Conservation (phyloP, 1,140 invertebrate genomes). For the Leptinotarsa defecta region DNA sequence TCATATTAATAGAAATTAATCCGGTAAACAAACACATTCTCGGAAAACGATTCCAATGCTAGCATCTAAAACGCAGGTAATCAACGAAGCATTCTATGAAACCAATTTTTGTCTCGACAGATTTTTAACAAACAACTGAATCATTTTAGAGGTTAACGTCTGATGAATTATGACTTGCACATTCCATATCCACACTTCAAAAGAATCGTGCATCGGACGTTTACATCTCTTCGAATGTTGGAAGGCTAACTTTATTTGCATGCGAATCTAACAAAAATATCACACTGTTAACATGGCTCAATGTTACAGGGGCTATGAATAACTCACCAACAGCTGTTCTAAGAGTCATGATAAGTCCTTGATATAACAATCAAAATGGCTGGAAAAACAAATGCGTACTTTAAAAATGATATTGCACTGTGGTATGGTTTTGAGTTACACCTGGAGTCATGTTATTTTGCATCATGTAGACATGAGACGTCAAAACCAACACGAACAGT, state of each 20-base stretch:
- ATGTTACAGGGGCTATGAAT: constrained; percentile 1
- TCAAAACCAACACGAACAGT: too few species aligned
- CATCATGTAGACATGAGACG: too few species aligned
- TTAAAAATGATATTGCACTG: too few species aligned
- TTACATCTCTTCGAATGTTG: neutral
- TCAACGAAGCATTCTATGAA: neutral
- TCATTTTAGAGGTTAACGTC: neutral
- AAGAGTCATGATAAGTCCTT: neutral
- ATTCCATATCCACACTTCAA: neutral
- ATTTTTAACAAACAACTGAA: constrained; percentile 5
- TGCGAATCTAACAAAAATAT: constrained; percentile 8
- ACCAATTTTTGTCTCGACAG: constrained; percentile 2
- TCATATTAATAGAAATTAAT: neutral
- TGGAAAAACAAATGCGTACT: too few species aligned
- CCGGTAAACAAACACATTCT: neutral
- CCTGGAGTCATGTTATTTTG: too few species aligned
- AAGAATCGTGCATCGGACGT: constrained; percentile 1
- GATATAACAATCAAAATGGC: too few species aligned
- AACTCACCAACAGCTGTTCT: neutral
- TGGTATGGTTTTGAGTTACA: too few species aligned
- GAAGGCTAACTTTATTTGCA: neutral
- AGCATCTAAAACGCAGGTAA: neutral
- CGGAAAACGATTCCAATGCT: neutral
- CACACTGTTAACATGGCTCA: neutral
- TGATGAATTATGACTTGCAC: constrained; percentile 2